A percentile compares a stretch with the other conserved stretches of the same genome.
These are phyloP conservation scores for Apeira syringaria DNA, from an alignment of 2,888 invertebrate genomes.

Conservation along the genomic window DNA sequence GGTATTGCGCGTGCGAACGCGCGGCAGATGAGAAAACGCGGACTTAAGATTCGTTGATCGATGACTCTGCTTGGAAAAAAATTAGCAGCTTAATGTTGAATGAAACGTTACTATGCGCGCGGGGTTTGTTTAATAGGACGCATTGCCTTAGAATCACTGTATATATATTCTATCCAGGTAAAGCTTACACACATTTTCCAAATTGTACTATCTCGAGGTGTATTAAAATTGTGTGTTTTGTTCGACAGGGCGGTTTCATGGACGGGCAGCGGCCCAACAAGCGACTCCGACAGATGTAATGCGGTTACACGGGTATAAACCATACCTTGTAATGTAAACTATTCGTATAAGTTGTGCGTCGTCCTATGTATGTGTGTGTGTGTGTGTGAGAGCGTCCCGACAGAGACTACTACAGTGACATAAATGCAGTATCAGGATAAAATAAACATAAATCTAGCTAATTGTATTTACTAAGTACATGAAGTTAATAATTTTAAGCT, in stretches of 20 bases:
- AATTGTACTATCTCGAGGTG: not conserved
- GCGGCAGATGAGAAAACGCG: too few species aligned
- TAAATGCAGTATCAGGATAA: constrained; percentile 34
- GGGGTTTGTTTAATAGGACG: too few species aligned
- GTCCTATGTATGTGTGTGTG: constrained; percentile 51
- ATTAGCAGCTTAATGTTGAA: too few species aligned
- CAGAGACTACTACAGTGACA: constrained; percentile 70
- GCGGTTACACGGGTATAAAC: constrained; percentile 9
- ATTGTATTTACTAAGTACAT: constrained; percentile 83
- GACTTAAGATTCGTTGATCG: too few species aligned
- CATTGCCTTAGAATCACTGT: too few species aligned
- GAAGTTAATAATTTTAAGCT: constrained; percentile 73
- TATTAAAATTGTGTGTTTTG: constrained; percentile 4
- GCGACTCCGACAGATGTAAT: constrained; percentile 75
- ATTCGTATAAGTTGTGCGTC: constrained; percentile 46
- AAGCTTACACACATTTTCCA: constrained; percentile 10
- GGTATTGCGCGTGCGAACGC: too few species aligned
- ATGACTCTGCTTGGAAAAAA: too few species aligned
- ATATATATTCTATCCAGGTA: too few species aligned
- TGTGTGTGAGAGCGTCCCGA: constrained; percentile 45
- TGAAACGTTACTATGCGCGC: too few species aligned
- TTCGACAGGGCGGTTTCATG: constrained; percentile 72
- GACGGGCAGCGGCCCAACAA: constrained; percentile 81
- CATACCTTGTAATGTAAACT: constrained; percentile 27
- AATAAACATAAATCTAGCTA: constrained; percentile 68